Conservation (phyloP, 2,888 invertebrate species). For the Xylocampa areola region DNA sequence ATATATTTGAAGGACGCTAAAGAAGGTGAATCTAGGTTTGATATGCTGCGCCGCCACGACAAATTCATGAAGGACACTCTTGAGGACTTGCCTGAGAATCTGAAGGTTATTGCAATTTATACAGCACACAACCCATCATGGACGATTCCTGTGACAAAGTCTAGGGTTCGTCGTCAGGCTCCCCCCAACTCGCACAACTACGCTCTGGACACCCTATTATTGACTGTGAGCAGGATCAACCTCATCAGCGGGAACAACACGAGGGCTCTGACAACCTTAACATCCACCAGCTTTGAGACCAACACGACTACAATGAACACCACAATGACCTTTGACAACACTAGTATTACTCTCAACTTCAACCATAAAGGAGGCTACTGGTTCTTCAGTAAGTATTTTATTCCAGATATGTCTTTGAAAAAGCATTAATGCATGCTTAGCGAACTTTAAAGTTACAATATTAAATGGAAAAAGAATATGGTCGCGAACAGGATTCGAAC, state of each 20-base stretch:
- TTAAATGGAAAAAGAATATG: too few relatives aligned
- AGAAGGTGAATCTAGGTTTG: constrained; percentile 87
- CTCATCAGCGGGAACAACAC: constrained; percentile 37
- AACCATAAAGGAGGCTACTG: constrained; percentile 75
- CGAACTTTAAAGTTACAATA: too few relatives aligned
- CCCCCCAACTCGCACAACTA: constrained; percentile 5
- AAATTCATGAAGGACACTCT: constrained; percentile 89
- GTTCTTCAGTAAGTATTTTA: constrained; percentile 76
- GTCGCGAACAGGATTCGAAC: too few relatives aligned
- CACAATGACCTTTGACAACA: constrained; percentile 65
- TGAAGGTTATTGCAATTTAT: constrained; percentile 88
- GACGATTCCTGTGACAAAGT: constrained; percentile 70
- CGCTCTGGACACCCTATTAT: constrained; percentile 63
- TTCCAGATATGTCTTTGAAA: too few relatives aligned
- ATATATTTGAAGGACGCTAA: constrained; percentile 90
- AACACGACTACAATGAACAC: constrained; percentile 62
- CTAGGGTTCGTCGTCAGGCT: constrained; percentile 74
- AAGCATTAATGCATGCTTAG: too few relatives aligned
- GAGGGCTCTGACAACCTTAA: not conserved
- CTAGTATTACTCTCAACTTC: constrained; percentile 73
- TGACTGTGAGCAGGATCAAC: constrained; percentile 63
- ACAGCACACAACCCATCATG: constrained; percentile 90
- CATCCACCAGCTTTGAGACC: constrained; percentile 36
- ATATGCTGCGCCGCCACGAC: constrained; percentile 91
- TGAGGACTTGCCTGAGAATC: constrained; percentile 79